Conservation (phyloP, 2,113 vertebrate genomes). For the Nycticebus coucang region DNA sequence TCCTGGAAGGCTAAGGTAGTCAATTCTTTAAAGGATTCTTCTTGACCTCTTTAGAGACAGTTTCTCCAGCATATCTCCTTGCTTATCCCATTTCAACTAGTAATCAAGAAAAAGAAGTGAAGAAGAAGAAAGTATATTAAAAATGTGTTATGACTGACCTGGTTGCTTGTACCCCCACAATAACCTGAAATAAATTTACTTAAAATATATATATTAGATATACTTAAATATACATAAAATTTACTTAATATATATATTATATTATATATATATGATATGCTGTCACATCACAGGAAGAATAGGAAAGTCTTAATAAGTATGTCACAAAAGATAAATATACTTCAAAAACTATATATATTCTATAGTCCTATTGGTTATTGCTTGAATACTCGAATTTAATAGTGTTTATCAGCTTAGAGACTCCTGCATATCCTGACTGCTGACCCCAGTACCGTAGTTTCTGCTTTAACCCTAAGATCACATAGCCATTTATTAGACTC, state of each 20-base stretch:
- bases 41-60: background rate
- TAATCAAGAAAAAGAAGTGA: constrained; percentile 14
- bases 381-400: constrained; percentile 35
- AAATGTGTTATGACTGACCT: background rate
- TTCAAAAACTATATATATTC: constrained; percentile 16
- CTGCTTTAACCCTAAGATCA: constrained; percentile 43
- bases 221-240: no score
- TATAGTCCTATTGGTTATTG: background rate
- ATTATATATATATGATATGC: background rate
- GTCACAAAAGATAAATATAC: constrained; percentile 38
- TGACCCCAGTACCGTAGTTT: constrained; percentile 18
- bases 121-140: background rate
- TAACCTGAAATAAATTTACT: no score
- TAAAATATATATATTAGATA: no score
- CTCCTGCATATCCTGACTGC: background rate
- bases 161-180: no score
- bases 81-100: background rate
- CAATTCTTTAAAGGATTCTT: background rate
- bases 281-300: background rate
- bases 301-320: background rate
- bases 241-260: no score
- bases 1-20: background rate
- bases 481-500: constrained; percentile 24
- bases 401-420: background rate
- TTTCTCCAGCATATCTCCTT: constrained; percentile 9